A percentile compares a stretch with the other conserved stretches of the same genome.
These are phyloP conservation scores for Drosophila mulleri DNA, from an alignment of 2,888 invertebrate genomes.

Conservation along the genomic window DNA sequence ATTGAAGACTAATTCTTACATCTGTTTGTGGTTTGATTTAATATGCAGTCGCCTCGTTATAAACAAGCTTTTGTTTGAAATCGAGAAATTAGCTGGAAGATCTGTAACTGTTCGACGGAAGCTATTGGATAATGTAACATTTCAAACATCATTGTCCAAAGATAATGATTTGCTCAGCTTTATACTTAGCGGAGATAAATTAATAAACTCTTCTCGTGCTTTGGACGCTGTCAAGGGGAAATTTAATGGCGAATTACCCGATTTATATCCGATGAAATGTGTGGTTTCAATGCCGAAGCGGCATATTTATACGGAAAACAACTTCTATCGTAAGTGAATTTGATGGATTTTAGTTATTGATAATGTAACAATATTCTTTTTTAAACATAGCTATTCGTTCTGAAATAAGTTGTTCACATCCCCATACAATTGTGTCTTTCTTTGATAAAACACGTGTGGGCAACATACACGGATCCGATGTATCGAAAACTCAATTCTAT, in stretches of 20 bases:
- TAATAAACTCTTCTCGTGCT: constrained; percentile 88
- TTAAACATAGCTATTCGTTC: constrained; percentile 64
- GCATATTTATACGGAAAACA: constrained; percentile 88
- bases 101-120: constrained; percentile 87
- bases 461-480: constrained; percentile 89
- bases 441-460: constrained; percentile 88
- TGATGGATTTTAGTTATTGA: background rate
- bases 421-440: constrained; percentile 92
- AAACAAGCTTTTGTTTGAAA: constrained; percentile 88
- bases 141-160: constrained; percentile 87
- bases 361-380: background rate
- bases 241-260: constrained; percentile 88
- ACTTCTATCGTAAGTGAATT: constrained; percentile 90
- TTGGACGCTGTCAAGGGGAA: constrained; percentile 86
- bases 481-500: constrained; percentile 88
- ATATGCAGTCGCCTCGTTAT: constrained; percentile 88
- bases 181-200: constrained; percentile 88
- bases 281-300: constrained; percentile 86
- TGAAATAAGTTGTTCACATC: constrained; percentile 76
- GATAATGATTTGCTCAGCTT: constrained; percentile 88
- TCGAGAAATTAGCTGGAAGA: constrained; percentile 88
- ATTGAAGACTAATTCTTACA: too few relatives aligned
- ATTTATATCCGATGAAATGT: constrained; percentile 90
- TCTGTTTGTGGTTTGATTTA: background rate
- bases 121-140: constrained; percentile 87